Evolutionary conservation across 2,797 vertebrate genomes (phyloP).

Genomic region (Phataginus tricuspis): DNA sequence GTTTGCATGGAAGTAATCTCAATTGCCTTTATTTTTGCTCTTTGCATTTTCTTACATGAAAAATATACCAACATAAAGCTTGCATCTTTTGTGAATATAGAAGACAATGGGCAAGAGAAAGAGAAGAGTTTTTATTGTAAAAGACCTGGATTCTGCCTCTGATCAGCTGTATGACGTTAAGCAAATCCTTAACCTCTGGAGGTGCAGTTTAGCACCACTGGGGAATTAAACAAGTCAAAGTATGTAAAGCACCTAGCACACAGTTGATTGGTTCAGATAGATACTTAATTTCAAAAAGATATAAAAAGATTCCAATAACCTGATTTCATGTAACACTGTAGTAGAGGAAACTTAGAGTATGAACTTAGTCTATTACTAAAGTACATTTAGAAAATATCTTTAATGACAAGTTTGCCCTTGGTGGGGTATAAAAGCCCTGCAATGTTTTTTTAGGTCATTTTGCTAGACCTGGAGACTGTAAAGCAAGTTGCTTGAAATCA

Average conservation of each 20-base stretch:
- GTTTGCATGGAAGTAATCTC: neutral
- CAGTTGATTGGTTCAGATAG: neutral
- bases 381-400: neutral
- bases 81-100: neutral
- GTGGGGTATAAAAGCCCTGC: neutral
- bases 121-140: neutral
- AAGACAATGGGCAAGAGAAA: neutral
- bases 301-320: neutral
- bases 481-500: constrained; percentile 37
- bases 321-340: neutral
- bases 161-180: neutral
- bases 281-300: neutral
- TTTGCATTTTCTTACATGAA: neutral
- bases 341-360: neutral
- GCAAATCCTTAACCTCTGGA: neutral
- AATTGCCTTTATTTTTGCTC: neutral
- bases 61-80: neutral
- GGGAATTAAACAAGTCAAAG: neutral
- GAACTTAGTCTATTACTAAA: neutral
- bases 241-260: neutral
- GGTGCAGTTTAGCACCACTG: neutral
- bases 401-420: neutral
- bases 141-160: neutral
- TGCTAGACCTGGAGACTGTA: neutral
- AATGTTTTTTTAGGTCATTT: neutral